Evolutionary conservation across 2,797 vertebrate genomes (phyloP), one percentile per base, ranked within the genome.

Genomic region (Oceanodroma leucorhoa): DNA sequence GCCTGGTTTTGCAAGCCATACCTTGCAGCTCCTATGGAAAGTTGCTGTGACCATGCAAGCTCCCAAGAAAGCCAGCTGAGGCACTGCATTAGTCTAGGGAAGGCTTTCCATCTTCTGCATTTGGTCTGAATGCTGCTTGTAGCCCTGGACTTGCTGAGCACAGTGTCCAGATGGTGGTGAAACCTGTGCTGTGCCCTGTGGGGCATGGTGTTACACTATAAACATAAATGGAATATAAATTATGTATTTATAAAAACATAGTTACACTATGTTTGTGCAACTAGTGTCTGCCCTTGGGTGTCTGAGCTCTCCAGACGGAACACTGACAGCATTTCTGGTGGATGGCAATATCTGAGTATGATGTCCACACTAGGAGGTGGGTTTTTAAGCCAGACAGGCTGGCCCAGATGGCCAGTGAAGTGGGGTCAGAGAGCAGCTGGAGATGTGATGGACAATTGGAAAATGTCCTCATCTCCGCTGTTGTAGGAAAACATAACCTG

Each of bases 231-330:
- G 43, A 51, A 27, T 75, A 40, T 38, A 45, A 79, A 36, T 18
- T 36, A 14, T 26, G 2, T 2, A 21, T 18, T 12, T 43, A 3
- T 38, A 2, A 32, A 73, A 72, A 2, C 41, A 14, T 5, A 10
- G n/a, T 32, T 36, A 17, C 2, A 11, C 21, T 5, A 1, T 12
- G 5, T 38, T 26, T 41, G 45, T 55, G 41, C 32, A 7, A n/a
- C n/a, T 61, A 10, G 9, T 11, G 48, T 27, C 2, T 80, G 77
- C 69, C 5, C 2, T 30, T 54, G 67, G 34, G 15, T 19, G 10
- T 66, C 45, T 29, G 65, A 60, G 73, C 78, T 55, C 30, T 92
- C 16, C 6, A 4, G 55, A 24, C 34, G 46, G n/a, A 71, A 5
- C 21, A 0, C 18, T 21, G 46, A n/a, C 57, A 46, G 57, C 5